A percentile compares a stretch with the other conserved stretches of the same genome.
Evolutionary conservation across 2,888 invertebrate species (phyloP).

Genomic region (Dusona sp.): DNA sequence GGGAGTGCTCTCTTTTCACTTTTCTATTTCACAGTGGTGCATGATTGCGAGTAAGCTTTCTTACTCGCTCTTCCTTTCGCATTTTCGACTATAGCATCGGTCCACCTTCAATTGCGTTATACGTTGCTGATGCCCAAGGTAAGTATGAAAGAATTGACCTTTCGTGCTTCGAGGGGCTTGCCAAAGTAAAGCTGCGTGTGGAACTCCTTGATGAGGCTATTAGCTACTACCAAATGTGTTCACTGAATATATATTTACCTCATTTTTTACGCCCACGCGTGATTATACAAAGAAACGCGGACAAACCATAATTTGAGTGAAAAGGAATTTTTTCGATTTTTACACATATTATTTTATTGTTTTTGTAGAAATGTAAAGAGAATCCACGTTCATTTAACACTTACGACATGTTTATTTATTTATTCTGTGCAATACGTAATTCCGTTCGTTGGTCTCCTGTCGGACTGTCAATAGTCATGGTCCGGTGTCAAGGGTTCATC

Average conservation of each 20-base stretch:
- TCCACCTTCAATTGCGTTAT: constrained; percentile 24
- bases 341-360: too few relatives aligned
- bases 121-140: constrained; percentile 48
- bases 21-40: too few relatives aligned
- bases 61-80: too few relatives aligned
- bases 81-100: not conserved
- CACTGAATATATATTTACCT: constrained; percentile 69
- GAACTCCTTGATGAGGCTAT: constrained; percentile 64
- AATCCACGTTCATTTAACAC: too few relatives aligned
- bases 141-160: constrained; percentile 61
- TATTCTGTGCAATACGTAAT: too few relatives aligned
- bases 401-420: too few relatives aligned
- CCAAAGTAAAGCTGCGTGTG: constrained; percentile 33
- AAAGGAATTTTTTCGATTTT: not conserved
- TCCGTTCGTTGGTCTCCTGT: too few relatives aligned
- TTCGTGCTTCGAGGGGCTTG: constrained; percentile 37
- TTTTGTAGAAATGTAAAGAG: too few relatives aligned
- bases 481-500: too few relatives aligned
- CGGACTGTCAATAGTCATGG: too few relatives aligned
- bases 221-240: constrained; percentile 72
- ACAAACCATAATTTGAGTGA: not conserved
- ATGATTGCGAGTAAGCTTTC: not conserved
- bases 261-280: constrained; percentile 43
- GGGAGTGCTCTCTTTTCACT: too few relatives aligned
- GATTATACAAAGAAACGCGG: not conserved